Base-by-base conservation (phyloP, 2,113 vertebrate genomes). In the Gopherus evgoodei region DNA sequence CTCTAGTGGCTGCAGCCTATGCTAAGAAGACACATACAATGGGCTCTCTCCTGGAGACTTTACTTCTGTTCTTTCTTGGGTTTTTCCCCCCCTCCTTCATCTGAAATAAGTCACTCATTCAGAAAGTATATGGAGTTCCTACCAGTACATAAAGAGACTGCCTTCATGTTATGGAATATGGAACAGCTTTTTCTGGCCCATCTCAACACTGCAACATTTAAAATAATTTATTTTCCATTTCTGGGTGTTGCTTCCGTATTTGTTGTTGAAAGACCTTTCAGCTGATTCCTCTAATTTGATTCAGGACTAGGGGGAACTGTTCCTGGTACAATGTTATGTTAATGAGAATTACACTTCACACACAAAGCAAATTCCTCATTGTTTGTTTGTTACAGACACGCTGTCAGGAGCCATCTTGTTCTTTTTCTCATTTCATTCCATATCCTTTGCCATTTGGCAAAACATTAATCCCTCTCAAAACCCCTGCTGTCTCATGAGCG, bases 191-290 rank as follows among this genome's bases (percentile, higher is more conserved):
- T 21, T 13, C 78, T 52, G 25, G 21, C 52, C 27, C 2, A 52
- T 27, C 13, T 31, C 10, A 0, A 13, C 62, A 22, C 25, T 0
- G 0, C 9, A 4, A 1, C 2, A 11, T 25, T 53, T 44, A 27
- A 84, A 13, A 11, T 49, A 22, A 7, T 22, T 35, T 16, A 24
- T 7, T 19, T 4, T 4, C 35, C 29, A 12, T 47, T 54, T 84
- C 44, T 85, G 4, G 47, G 85, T 29, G 4, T 78, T 53, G 47
- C 54, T 31, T 24, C n/a, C 29, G 19, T 56, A 19, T 24, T 10
- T 13, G 10, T 29, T 0, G 0, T 31, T 65, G 69, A 31, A 57
- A 6, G 69, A 16, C 29, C 24, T 54, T 6, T 10, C 1, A 4
- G 69, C 10, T 19, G 25, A 17, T 19, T 17, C 0, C 0, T 17